Conservation (phyloP, 2,113 vertebrate genomes). For the Actenoides lindsayi region DNA sequence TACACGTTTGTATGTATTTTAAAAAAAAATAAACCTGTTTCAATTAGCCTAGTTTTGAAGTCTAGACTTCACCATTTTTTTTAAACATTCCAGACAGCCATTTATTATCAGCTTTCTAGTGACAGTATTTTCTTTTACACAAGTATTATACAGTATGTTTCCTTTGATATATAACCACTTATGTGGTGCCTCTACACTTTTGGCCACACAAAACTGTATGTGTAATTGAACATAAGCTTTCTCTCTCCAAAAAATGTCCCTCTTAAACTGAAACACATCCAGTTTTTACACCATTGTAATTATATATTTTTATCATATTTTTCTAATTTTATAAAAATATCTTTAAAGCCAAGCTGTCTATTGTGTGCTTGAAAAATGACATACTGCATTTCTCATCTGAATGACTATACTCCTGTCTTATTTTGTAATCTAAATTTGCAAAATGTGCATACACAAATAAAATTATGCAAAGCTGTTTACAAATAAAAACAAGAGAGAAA, state of each 20-base stretch:
- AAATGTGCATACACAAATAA: not conserved
- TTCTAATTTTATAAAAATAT: not conserved
- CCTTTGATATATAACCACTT: not conserved
- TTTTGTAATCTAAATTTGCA: not conserved
- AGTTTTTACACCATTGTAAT: not conserved
- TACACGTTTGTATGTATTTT: not conserved
- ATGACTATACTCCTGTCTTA: not conserved
- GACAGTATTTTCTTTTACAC: not conserved
- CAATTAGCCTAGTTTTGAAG: conserved; percentile 34
- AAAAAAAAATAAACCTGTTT: not conserved
- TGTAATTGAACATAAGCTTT: not conserved
- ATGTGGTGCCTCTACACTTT: not conserved
- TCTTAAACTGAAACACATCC: not conserved
- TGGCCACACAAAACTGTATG: not conserved
- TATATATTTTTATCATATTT: not conserved
- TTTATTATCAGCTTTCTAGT: conserved; percentile 21
- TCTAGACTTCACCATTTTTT: not conserved
- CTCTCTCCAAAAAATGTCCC: not conserved
- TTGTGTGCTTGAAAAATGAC: not conserved
- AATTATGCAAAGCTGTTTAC: not conserved
- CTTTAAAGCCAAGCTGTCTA: not conserved
- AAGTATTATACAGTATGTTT: not conserved
- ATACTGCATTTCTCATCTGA: not conserved
- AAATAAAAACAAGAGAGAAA: not conserved
- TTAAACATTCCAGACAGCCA: not conserved